Base-by-base conservation (phyloP, 2,888 invertebrate species). In the Diogma glabrata region DNA sequence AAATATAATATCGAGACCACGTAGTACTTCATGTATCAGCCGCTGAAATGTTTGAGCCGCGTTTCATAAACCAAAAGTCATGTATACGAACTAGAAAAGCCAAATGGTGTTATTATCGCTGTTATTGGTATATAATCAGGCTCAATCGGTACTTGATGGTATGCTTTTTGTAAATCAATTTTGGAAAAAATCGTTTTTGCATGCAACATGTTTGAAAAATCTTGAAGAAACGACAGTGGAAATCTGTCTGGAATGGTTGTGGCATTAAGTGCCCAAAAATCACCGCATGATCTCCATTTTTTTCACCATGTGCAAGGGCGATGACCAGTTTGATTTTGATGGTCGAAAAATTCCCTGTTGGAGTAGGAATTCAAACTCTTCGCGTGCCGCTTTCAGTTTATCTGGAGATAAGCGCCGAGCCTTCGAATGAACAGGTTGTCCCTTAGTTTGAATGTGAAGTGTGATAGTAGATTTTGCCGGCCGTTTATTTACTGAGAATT, bases 271-370 rank as follows among this genome's bases (percentile, higher is more conserved):
- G 36, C 36, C 1, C 64, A 49, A 47, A 61, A 66, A 28, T 66
- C 61, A 0, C 54, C 71, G 64, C 72, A 71, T 58, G 59, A 62
- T 54, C 64, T 24, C 62, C 61, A 62, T 8, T 52, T 60, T 60
- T 10, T 54, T 54, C 16, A n/a, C n/a, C n/a, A 63, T 47, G 48
- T 62, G 61, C 0, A 70, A 56, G 2, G 65, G 69, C 48, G 60
- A 64, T 0, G 66, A 59, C 67, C 65, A 70, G 1, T 58, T 54
- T 26, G 64, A 64, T 8, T 59, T 61, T 0, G 67, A 68, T n/a
- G n/a, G n/a, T n/a, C n/a, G n/a, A n/a, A n/a, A n/a, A n/a, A n/a
- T n/a, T n/a, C n/a, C n/a, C n/a, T n/a, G n/a, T n/a, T n/a, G n/a
- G n/a, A n/a, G n/a, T n/a, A n/a, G n/a, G n/a, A n/a, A n/a, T n/a